phyloP scores from a whole-genome alignment of 2,113 vertebrate species.

The Oryctolagus cuniculus region DNA sequence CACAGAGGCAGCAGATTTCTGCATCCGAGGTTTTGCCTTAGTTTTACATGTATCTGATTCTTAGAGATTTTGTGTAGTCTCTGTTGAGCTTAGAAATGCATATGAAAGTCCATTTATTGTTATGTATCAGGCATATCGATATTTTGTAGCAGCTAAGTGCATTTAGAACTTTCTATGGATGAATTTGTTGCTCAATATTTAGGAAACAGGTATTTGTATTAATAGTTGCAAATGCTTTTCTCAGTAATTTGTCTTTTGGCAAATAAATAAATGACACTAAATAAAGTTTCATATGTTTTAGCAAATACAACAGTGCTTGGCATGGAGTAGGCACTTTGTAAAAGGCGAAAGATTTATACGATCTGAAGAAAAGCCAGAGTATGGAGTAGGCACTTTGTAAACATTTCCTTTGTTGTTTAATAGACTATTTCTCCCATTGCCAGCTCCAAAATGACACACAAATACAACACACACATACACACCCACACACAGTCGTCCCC shows the following conservation, averaged over 20 bases:
- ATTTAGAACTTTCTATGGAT: not conserved
- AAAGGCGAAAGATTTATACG: too few relatives aligned
- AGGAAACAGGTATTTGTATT: not conserved
- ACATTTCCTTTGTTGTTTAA: not conserved
- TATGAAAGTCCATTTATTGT: not conserved
- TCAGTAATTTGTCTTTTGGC: not conserved
- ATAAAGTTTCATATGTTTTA: not conserved
- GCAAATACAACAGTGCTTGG: not conserved
- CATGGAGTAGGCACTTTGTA: not conserved
- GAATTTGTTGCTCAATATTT: not conserved
- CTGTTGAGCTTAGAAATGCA: not conserved
- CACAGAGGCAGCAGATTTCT: not conserved
- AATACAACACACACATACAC: not conserved
- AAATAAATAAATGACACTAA: not conserved
- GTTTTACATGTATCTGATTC: not conserved
- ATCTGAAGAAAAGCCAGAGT: too few relatives aligned
- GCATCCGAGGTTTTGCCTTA: not conserved
- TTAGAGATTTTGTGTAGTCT: conserved; percentile 11
- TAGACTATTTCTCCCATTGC: not conserved
- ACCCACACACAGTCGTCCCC: not conserved
- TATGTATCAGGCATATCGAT: not conserved
- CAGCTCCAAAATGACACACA: not conserved
- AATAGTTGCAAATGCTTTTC: conserved; percentile 4
- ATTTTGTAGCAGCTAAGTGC: not conserved
- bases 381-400: not conserved